These are phyloP conservation scores for Cryptoprocta ferox DNA, from an alignment of 2,797 vertebrate genomes.

Conservation along the genomic window DNA sequence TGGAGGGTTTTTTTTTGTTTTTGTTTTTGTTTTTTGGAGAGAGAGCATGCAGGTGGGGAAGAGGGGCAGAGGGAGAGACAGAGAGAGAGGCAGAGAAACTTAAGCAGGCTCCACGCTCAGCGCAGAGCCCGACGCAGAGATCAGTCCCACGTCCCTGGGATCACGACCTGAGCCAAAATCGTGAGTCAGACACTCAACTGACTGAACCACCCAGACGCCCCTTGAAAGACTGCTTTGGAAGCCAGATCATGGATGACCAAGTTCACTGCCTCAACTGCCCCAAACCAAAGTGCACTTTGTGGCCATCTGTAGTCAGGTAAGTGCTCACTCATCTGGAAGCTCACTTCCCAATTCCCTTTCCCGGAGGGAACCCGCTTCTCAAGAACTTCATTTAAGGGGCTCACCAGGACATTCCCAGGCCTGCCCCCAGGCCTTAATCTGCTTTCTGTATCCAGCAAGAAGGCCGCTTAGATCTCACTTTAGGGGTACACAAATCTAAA, in stretches of 20 bases:
- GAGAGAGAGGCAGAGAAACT: too few relatives aligned
- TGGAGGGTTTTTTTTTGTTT: conserved; percentile 77
- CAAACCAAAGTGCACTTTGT: conserved; percentile 92
- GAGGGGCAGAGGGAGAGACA: too few relatives aligned
- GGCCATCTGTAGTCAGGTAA: conserved; percentile 93
- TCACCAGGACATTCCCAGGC: neutral
- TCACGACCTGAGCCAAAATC: too few relatives aligned
- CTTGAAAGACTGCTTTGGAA: conserved; percentile 92
- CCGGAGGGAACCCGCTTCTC: neutral
- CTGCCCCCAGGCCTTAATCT: neutral
- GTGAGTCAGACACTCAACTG: too few relatives aligned
- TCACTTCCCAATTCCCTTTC: neutral
- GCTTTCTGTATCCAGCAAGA: neutral
- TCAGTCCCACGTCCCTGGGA: too few relatives aligned
- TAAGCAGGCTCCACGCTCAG: too few relatives aligned
- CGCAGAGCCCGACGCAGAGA: too few relatives aligned
- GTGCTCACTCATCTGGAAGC: neutral
- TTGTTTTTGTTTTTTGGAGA: too few relatives aligned
- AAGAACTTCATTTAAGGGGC: neutral
- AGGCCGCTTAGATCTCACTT: neutral
- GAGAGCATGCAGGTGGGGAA: too few relatives aligned
- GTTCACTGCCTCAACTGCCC: conserved; percentile 95
- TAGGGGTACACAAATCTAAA: neutral
- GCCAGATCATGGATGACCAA: conserved; percentile 94
- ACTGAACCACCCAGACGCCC: too few relatives aligned